These are phyloP conservation scores for Glandiceps talaboti DNA, from an alignment of 53 echinoderm and acorn worm species.

Conservation along the genomic window DNA sequence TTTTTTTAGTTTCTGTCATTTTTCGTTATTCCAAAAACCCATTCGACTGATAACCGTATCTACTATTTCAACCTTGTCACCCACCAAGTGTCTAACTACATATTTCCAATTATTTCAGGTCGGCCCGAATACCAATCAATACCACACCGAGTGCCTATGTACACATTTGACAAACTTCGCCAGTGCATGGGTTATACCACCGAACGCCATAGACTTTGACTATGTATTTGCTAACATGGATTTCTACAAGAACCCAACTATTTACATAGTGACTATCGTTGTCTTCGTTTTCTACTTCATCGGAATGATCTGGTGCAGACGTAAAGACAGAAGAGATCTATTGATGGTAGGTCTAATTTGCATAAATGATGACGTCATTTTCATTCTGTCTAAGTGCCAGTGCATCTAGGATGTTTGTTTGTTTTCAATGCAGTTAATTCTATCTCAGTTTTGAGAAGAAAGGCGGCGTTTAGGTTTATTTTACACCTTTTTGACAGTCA, in stretches of 20 bases:
- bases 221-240: slow-evolving; percentile 5
- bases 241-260: neutral
- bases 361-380: too few relatives aligned
- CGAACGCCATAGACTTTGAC: slow-evolving; percentile 72
- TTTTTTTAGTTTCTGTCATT: too few relatives aligned
- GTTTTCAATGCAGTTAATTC: too few relatives aligned
- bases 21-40: too few relatives aligned
- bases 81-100: too few relatives aligned
- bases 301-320: slow-evolving; percentile 62
- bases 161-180: slow-evolving; percentile 85
- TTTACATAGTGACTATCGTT: neutral
- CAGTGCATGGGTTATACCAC: slow-evolving; percentile 77
- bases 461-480: too few relatives aligned
- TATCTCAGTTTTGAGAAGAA: too few relatives aligned
- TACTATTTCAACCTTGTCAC: too few relatives aligned
- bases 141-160: slow-evolving; percentile 36
- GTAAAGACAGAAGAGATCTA: slow-evolving; percentile 71
- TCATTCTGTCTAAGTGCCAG: too few relatives aligned
- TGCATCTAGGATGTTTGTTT: too few relatives aligned
- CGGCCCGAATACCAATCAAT: slow-evolving; percentile 13
- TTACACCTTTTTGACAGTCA: too few relatives aligned
- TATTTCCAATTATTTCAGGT: slow-evolving; percentile 23
- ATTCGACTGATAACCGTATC: too few relatives aligned
- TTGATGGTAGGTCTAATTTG: slow-evolving; percentile 60
- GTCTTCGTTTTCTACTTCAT: neutral